Evolutionary conservation across 2,797 vertebrate genomes (phyloP).

Genomic region (Geotrypetes seraphini): DNA sequence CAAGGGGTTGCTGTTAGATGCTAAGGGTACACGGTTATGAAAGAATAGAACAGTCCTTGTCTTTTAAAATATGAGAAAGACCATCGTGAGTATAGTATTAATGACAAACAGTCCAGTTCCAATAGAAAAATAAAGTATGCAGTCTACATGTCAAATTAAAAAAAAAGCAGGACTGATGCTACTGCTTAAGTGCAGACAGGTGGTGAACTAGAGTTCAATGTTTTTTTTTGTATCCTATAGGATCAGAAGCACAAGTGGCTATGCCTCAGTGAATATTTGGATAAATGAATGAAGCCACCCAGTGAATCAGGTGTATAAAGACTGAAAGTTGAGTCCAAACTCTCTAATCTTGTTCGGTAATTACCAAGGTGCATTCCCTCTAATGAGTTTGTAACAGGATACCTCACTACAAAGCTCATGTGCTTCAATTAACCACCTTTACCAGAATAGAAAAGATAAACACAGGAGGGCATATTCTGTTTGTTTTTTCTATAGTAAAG

Average conservation of each 20-base stretch:
- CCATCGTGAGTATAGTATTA: slow-evolving; percentile 40
- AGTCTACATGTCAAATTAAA: slow-evolving; percentile 33
- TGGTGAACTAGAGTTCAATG: slow-evolving; percentile 42
- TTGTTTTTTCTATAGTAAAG: slow-evolving; percentile 3
- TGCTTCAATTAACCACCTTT: slow-evolving; percentile 1
- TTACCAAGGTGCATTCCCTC: slow-evolving; percentile 21
- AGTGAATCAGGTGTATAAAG: slow-evolving; percentile 27
- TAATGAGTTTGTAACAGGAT: slow-evolving; percentile 37
- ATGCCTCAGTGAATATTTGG: slow-evolving; percentile 40
- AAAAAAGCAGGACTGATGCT: slow-evolving; percentile 30
- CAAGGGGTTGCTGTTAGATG: slow-evolving; percentile 44
- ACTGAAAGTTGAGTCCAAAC: slow-evolving; percentile 7
- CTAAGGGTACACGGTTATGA: slow-evolving; percentile 43
- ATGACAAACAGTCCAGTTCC: slow-evolving; percentile 40
- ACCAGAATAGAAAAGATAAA: slow-evolving; percentile 5
- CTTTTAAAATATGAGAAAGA: slow-evolving; percentile 40
- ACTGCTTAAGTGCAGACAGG: slow-evolving; percentile 51
- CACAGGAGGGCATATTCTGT: neutral
- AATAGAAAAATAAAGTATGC: slow-evolving; percentile 30
- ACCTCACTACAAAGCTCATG: slow-evolving; percentile 13
- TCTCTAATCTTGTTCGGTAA: slow-evolving; percentile 23
- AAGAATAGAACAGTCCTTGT: slow-evolving; percentile 47
- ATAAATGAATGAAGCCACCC: slow-evolving; percentile 33
- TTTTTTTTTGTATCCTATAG: slow-evolving; percentile 40
- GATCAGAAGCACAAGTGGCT: slow-evolving; percentile 36